Percentiles rank a stretch among this genome's conserved stretches.
phyloP scores from a whole-genome alignment of 2,113 vertebrate genomes.

The Tyto alba region DNA sequence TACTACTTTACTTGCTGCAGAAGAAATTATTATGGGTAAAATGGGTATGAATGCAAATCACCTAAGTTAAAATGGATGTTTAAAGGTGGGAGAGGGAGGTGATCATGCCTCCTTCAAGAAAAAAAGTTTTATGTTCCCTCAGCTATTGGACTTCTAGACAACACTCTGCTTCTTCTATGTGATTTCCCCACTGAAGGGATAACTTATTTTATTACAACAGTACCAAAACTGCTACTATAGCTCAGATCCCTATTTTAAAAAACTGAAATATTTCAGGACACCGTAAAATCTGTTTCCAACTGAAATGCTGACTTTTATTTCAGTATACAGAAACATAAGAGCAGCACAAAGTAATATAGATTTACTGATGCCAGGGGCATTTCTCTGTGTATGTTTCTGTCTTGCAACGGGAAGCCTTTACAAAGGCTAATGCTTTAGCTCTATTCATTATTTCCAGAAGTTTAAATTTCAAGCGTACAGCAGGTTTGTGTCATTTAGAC shows the following conservation, averaged over 20 bases:
- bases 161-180: background rate
- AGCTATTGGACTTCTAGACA: background rate
- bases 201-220: background rate
- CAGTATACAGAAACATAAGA: background rate
- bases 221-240: background rate
- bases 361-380: background rate
- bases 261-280: background rate
- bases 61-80: background rate
- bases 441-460: background rate
- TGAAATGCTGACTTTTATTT: background rate
- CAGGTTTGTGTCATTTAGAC: background rate
- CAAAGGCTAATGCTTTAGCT: background rate
- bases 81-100: background rate
- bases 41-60: background rate
- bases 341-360: background rate
- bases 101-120: background rate
- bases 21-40: background rate
- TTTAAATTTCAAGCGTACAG: background rate
- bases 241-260: background rate
- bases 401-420: background rate
- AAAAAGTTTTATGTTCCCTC: background rate
- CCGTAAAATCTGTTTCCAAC: background rate
- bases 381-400: background rate
- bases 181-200: background rate
- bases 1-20: background rate